Percentiles rank a stretch among this genome's conserved stretches.
phyloP scores from a whole-genome alignment of 2,797 vertebrate genomes.

The Toxotes lorentzi region DNA sequence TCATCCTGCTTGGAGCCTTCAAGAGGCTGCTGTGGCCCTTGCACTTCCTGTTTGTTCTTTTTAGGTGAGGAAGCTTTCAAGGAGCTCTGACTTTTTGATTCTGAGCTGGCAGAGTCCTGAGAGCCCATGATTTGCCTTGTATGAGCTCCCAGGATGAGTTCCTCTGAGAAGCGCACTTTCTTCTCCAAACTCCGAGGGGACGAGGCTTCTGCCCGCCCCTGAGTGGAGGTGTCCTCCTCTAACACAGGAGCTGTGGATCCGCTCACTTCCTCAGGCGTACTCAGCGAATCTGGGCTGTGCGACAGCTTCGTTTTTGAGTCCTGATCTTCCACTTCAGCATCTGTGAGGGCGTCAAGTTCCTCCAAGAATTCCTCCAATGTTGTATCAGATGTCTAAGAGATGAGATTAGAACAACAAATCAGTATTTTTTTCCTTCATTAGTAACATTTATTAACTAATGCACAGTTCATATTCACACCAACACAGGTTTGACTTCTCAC shows the following conservation, averaged over 20 bases:
- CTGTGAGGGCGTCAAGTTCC: conserved; percentile 82
- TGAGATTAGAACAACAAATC: conserved; percentile 21
- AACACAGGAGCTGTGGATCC: conserved; percentile 23
- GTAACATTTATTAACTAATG: neutral
- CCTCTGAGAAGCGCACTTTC: conserved; percentile 85
- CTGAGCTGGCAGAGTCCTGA: conserved; percentile 52
- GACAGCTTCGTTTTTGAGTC: conserved; percentile 60
- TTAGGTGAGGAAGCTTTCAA: conserved; percentile 61
- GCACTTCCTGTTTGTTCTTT: conserved; percentile 34
- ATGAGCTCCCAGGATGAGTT: conserved; percentile 64
- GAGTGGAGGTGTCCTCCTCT: conserved; percentile 33
- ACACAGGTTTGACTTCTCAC: conserved; percentile 65
- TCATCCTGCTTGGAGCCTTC: conserved; percentile 45
- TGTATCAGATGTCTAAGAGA: conserved; percentile 69
- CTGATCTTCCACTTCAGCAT: conserved; percentile 65
- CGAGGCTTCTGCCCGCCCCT: conserved; percentile 42
- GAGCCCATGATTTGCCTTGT: conserved; percentile 42
- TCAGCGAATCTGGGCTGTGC: conserved; percentile 30
- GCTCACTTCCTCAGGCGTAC: conserved; percentile 41
- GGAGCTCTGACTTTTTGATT: conserved; percentile 53
- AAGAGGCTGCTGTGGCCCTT: conserved; percentile 36
- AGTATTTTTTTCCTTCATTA: neutral
- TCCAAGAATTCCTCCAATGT: conserved; percentile 85
- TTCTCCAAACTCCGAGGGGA: conserved; percentile 74
- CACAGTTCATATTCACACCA: neutral